Base-by-base conservation (phyloP, 37 sponge, comb jelly and placozoan species). In the Tethya wilhelma region DNA sequence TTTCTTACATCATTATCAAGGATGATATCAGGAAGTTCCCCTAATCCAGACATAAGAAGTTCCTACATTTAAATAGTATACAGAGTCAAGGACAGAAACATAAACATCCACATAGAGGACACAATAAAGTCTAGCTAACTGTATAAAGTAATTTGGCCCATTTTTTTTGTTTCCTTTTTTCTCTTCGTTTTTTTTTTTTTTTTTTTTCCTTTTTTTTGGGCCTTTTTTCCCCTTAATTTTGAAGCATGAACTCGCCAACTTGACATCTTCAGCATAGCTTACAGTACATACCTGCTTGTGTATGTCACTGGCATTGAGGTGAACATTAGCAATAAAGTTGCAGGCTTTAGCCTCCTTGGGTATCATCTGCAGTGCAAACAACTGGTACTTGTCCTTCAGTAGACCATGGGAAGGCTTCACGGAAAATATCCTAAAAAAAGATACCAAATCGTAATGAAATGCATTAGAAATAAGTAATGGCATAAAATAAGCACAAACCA, bases 1-100 rank as follows among this genome's bases (percentile, higher is more conserved):
- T 0, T n/a, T 11, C 81, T 59, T 69, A 96, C 96, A 59, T 92
- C 78, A 69, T 90, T 82, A 42, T 88, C 86, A 36, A 96, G 68
- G 38, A 64, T 30, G 25, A 92, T 73, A 38, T 41, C 28, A 41
- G 93, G 90, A 33, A 67, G 37, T 41, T 92, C 96, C n/a, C 79
- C 80, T n/a, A 69, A 63, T 25, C 88, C 89, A 64, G 76, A 79
- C 45, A 92, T 29, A 14, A 79, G 63, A 56, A 90, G 42, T 67
- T 82, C 80, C 91, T 84, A 56, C 29, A 53, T 44, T 66, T 70
- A 70, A 43, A 45, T 36, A 64, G 38, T 64, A 55, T 26, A 60
- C 45, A 31, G 33, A 44, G 23, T 11, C 17, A 19, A 56, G 2
- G 34, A 59, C 75, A 56, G 17, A 4, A n/a, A n/a, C n/a, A n/a